phyloP scores from a whole-genome alignment of 2,113 vertebrate genomes.

The Romanogobio albipinnatus region DNA sequence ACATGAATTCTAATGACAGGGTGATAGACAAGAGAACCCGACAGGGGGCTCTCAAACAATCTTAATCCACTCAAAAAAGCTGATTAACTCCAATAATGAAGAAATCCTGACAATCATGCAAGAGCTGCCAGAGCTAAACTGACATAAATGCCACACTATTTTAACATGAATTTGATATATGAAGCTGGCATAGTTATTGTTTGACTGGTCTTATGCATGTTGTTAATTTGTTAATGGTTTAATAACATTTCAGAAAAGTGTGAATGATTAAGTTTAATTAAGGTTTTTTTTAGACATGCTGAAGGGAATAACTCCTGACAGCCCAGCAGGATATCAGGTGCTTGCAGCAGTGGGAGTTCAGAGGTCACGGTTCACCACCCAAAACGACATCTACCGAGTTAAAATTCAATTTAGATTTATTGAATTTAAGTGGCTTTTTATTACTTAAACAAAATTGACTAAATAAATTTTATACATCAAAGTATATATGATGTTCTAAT shows the following conservation, averaged over 20 bases:
- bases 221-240: background rate
- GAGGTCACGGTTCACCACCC: conserved; percentile 3
- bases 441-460: background rate
- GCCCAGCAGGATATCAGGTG: conserved; percentile 21
- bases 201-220: background rate
- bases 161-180: background rate
- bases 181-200: background rate
- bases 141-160: background rate
- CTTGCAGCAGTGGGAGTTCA: background rate
- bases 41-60: conserved; percentile 9
- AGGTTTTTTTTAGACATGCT: background rate
- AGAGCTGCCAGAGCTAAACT: background rate
- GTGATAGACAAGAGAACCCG: background rate
- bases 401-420: background rate
- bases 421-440: background rate
- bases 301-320: conserved; percentile 36
- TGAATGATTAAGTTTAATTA: conserved; percentile 27
- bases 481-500: background rate
- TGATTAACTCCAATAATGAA: conserved; percentile 8
- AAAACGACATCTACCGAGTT: background rate
- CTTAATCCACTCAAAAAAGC: background rate
- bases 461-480: background rate
- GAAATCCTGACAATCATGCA: background rate
- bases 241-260: background rate
- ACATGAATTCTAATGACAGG: conserved; percentile 21